These are phyloP conservation scores for Zapus hudsonius DNA, from an alignment of 2,113 vertebrate genomes.

Conservation along the genomic window DNA sequence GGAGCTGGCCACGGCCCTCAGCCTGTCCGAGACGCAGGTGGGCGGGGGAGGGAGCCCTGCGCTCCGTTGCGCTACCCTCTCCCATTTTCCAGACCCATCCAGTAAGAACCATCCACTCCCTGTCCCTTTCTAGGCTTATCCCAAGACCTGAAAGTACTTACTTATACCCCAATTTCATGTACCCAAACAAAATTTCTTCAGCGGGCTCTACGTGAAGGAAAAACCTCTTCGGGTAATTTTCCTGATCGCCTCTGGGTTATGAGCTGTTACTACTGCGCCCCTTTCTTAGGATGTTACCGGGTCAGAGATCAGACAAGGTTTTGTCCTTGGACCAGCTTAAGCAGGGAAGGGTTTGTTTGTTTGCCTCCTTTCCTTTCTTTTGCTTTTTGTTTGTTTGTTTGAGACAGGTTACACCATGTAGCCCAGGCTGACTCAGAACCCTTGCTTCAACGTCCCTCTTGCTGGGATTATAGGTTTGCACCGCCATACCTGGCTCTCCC, in stretches of 20 bases:
- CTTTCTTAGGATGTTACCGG: not conserved
- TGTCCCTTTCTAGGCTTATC: not conserved
- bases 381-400: too few relatives aligned
- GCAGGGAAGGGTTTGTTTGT: not conserved
- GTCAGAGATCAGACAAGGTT: not conserved
- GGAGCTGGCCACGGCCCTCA: constrained; percentile 97
- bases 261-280: too few relatives aligned
- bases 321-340: too few relatives aligned
- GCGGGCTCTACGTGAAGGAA: not conserved
- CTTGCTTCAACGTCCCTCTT: not conserved
- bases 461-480: not conserved
- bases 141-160: not conserved
- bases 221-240: not conserved
- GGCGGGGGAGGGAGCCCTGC: not conserved
- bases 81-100: rapidly evolving
- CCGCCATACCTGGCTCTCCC: too few relatives aligned
- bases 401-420: not conserved
- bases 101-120: not conserved
- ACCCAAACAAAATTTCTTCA: not conserved
- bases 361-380: too few relatives aligned
- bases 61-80: too few relatives aligned
- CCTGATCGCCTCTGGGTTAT: not conserved
- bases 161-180: not conserved
- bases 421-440: not conserved
- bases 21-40: constrained; percentile 99